A percentile compares a stretch with the other conserved stretches of the same genome.
These are phyloP conservation scores for Thrips palmi DNA, from an alignment of 1,140 invertebrate genomes.

Conservation along the genomic window DNA sequence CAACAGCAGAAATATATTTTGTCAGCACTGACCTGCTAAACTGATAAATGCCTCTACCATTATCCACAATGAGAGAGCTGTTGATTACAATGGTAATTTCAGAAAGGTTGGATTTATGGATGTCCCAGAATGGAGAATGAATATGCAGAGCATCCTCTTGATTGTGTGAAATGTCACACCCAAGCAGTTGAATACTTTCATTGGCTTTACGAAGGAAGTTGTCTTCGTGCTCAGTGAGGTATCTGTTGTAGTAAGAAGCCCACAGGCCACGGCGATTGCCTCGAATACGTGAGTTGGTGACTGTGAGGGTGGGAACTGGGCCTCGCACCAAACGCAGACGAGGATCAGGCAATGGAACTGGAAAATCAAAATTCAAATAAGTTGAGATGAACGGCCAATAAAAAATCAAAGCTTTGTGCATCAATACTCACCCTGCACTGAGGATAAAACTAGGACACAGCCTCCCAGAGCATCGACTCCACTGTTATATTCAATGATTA, in stretches of 20 bases:
- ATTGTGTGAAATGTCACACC: conserved; percentile 65
- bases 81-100: conserved; percentile 76
- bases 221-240: conserved; percentile 63
- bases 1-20: not conserved
- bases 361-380: conserved; percentile 10
- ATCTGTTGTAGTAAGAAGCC: conserved; percentile 77
- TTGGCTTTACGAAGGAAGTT: conserved; percentile 73
- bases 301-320: conserved; percentile 49
- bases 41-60: conserved; percentile 68
- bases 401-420: not conserved
- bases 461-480: conserved; percentile 59
- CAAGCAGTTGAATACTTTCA: conserved; percentile 61
- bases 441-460: conserved; percentile 58
- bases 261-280: conserved; percentile 65
- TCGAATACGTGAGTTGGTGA: conserved; percentile 53
- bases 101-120: conserved; percentile 59
- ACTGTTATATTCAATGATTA: conserved; percentile 66
- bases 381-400: not conserved
- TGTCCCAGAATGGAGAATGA: conserved; percentile 67
- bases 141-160: conserved; percentile 59
- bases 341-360: conserved; percentile 34
- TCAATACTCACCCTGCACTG: conserved; percentile 15
- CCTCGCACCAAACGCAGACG: conserved; percentile 51
- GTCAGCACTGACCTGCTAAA: conserved; percentile 42
- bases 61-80: conserved; percentile 60